A percentile compares a stretch with the other conserved stretches of the same genome.
Evolutionary conservation across 2,888 invertebrate genomes (phyloP).

Genomic region (Macroteleia sp.): DNA sequence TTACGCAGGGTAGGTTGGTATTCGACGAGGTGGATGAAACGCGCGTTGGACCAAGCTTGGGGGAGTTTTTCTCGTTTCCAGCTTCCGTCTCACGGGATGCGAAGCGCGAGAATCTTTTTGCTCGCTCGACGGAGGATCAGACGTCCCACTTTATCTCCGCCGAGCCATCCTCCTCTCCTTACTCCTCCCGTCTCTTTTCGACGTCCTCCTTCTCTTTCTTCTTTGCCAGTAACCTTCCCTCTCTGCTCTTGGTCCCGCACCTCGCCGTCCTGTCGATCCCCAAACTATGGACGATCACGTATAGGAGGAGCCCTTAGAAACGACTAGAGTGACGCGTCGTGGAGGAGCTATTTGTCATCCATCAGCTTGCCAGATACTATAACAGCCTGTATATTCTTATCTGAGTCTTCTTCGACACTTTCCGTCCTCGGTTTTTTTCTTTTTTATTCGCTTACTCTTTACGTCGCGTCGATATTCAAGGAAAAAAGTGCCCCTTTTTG

Average conservation of each 20-base stretch:
- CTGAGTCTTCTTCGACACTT: slow-evolving; percentile 57
- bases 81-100: slow-evolving; percentile 82
- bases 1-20: slow-evolving; percentile 68
- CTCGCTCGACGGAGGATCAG: slow-evolving; percentile 84
- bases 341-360: slow-evolving; percentile 84
- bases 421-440: slow-evolving; percentile 33
- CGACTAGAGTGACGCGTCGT: slow-evolving; percentile 85
- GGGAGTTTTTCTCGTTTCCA: slow-evolving; percentile 74
- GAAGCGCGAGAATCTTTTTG: slow-evolving; percentile 82
- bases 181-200: slow-evolving; percentile 64
- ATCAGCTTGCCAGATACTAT: slow-evolving; percentile 70
- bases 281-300: slow-evolving; percentile 80
- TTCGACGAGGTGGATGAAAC: slow-evolving; percentile 76
- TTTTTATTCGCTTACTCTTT: slow-evolving; percentile 27
- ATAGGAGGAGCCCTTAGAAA: slow-evolving; percentile 81
- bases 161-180: slow-evolving; percentile 83
- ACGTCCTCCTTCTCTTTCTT: slow-evolving; percentile 34
- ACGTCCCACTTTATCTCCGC: slow-evolving; percentile 84
- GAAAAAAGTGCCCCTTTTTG: slow-evolving; percentile 14
- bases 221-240: slow-evolving; percentile 29
- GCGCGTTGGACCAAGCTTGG: slow-evolving; percentile 79
- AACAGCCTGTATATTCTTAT: slow-evolving; percentile 66
- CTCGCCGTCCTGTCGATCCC: slow-evolving; percentile 57
- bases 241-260: slow-evolving; percentile 33
- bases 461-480: too few species aligned